A percentile compares a stretch with the other conserved stretches of the same genome.
Evolutionary conservation across 2,113 vertebrate genomes (phyloP).

Genomic region (Lepisosteus osseus): DNA sequence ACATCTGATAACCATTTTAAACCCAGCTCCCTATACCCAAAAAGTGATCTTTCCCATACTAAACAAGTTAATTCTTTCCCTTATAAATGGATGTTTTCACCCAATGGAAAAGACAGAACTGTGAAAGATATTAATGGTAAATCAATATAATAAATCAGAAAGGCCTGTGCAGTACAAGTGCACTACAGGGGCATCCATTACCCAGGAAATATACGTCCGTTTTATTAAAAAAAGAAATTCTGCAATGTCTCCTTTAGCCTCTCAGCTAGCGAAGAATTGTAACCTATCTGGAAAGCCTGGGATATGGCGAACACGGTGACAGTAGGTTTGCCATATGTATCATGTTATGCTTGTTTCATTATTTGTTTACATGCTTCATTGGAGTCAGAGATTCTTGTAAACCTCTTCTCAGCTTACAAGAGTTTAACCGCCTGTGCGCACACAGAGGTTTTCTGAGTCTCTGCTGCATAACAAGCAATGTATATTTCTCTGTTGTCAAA

Average conservation of each 20-base stretch:
- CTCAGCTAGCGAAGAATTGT: neutral
- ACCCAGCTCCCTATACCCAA: neutral
- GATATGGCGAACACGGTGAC: neutral
- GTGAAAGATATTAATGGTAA: slow-evolving; percentile 2
- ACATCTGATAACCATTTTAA: neutral
- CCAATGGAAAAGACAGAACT: neutral
- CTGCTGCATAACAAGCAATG: neutral
- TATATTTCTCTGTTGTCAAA: neutral
- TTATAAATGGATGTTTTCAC: neutral
- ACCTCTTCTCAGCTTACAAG: slow-evolving; percentile 26
- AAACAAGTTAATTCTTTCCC: neutral
- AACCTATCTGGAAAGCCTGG: neutral
- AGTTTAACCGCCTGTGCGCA: slow-evolving; percentile 17
- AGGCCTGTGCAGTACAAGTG: neutral
- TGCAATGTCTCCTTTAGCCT: slow-evolving; percentile 1
- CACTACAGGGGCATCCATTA: neutral
- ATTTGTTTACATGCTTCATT: slow-evolving; percentile 29
- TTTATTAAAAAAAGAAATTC: slow-evolving; percentile 8
- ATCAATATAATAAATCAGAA: neutral
- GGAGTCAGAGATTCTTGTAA: slow-evolving; percentile 17
- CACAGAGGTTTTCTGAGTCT: neutral
- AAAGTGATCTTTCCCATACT: neutral
- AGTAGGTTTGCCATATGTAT: slow-evolving; percentile 17
- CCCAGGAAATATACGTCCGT: neutral
- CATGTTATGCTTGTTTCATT: slow-evolving; percentile 18